Conservation (phyloP, 1,140 invertebrate genomes). For the Oppia nitens region DNA sequence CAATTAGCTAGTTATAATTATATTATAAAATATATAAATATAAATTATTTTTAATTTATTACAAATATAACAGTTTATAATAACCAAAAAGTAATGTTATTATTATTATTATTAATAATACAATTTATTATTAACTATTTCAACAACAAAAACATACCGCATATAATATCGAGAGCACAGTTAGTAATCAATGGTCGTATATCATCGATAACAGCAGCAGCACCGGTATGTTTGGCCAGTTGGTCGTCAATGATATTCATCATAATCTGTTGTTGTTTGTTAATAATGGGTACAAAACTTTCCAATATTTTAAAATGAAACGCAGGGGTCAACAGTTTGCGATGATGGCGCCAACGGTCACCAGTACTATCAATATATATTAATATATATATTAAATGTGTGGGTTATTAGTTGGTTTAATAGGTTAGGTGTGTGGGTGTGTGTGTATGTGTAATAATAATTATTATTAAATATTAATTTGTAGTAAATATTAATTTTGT, state of each 20-base stretch:
- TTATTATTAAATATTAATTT: too few species aligned
- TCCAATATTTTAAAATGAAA: conserved; percentile 79
- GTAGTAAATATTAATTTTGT: too few species aligned
- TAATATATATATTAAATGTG: too few species aligned
- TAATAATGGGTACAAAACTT: conserved; percentile 61
- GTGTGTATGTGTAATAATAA: too few species aligned
- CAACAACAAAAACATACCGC: conserved; percentile 30
- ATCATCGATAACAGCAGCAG: conserved; percentile 35
- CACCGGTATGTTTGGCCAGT: conserved; percentile 23
- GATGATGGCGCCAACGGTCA: conserved; percentile 51
- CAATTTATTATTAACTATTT: neutral
- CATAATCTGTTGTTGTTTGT: conserved; percentile 43
- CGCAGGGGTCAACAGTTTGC: conserved; percentile 74
- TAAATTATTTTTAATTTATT: too few species aligned
- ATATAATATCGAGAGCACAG: conserved; percentile 77
- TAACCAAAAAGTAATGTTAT: too few species aligned
- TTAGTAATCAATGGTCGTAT: conserved; percentile 53
- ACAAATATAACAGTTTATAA: too few species aligned
- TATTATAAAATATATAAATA: too few species aligned
- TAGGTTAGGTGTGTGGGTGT: too few species aligned
- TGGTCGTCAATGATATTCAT: conserved; percentile 4
- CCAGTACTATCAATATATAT: conserved; percentile 56
- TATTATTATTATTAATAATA: too few species aligned
- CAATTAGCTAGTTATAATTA: too few species aligned
- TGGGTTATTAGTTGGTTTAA: too few species aligned